Base-by-base conservation (phyloP, 2,888 invertebrate genomes). In the Apoda limacodes region DNA sequence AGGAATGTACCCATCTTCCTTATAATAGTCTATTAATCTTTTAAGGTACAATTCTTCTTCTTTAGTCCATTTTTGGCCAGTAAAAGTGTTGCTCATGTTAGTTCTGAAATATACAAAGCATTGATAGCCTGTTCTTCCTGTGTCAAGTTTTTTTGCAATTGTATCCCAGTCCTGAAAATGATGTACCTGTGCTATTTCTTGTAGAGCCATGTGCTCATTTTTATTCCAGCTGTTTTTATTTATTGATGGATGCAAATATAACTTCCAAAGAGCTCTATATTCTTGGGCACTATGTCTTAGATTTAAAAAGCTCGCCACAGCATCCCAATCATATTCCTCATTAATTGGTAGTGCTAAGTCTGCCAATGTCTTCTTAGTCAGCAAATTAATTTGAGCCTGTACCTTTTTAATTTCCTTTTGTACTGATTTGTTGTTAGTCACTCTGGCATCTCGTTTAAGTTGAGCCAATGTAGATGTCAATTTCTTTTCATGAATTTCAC, bases 231-330 rank as follows among this genome's bases (percentile, higher is more conserved):
- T 39, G 11, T 32, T 51, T 52, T 51, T 89, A 40, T 85, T 89
- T 9, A 90, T 78, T 9, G 76, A 60, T 0, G 91, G 90, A 55
- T 88, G 87, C 25, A 90, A 56, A 49, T 85, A 88, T 12, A 87
- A 72, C 35, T 85, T 83, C 92, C 92, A 92, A 53, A 90, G 83
- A 0, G 87, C 80, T 45, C 82, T 66, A 52, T 89, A 91, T 51
- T 89, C 89, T 6, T 72, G 65, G 0, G 84, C 64, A 0, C 82
- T 78, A 48, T 89, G 89, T n/a, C 84, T 81, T 19, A 71, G 60
- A 37, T 81, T 75, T 4, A 83, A 39, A 13, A 53, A 52, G 4
- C 60, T 60, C 1, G 85, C 61, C 28, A 88, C 66, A 31, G 68
- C 63, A 13, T 83, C 60, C 88, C 88, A 88, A 43, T 87, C 84